A percentile compares a stretch with the other conserved stretches of the same genome.
Conservation (phyloP, 1,140 invertebrate species). For the Lerema accius region DNA sequence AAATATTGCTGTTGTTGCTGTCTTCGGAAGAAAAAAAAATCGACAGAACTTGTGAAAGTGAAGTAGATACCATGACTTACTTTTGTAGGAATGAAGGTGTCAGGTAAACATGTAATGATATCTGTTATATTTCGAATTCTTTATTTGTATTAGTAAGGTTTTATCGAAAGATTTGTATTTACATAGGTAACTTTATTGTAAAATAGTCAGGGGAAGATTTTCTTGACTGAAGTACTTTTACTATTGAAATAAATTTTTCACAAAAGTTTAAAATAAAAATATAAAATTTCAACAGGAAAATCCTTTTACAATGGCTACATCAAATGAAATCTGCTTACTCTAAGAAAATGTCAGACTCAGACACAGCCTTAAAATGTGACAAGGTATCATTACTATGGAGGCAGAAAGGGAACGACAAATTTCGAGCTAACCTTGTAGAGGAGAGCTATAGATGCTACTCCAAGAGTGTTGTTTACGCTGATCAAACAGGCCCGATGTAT, state of each 20-base stretch:
- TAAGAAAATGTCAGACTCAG: conserved; percentile 52
- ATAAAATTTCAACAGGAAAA: conserved; percentile 50
- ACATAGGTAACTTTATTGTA: no score
- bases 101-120: conserved; percentile 56
- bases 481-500: conserved; percentile 60
- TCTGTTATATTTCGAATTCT: no score
- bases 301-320: conserved; percentile 62
- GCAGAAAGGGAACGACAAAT: conserved; percentile 67
- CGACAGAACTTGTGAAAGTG: conserved; percentile 60
- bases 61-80: conserved; percentile 71
- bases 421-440: conserved; percentile 51
- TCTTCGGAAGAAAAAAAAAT: conserved; percentile 75
- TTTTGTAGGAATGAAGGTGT: conserved; percentile 66
- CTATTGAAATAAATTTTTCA: no score
- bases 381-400: conserved; percentile 63
- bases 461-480: conserved; percentile 64
- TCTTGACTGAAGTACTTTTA: no score
- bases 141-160: no score
- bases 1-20: conserved; percentile 65
- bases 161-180: no score
- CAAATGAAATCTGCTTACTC: conserved; percentile 63
- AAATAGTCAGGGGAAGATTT: no score
- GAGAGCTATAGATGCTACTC: conserved; percentile 66
- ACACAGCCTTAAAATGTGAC: conserved; percentile 66
- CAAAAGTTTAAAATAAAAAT: conserved; percentile 3